These are phyloP conservation scores for Mionectes macconnelli DNA, from an alignment of 2,113 vertebrate species.

Conservation along the genomic window DNA sequence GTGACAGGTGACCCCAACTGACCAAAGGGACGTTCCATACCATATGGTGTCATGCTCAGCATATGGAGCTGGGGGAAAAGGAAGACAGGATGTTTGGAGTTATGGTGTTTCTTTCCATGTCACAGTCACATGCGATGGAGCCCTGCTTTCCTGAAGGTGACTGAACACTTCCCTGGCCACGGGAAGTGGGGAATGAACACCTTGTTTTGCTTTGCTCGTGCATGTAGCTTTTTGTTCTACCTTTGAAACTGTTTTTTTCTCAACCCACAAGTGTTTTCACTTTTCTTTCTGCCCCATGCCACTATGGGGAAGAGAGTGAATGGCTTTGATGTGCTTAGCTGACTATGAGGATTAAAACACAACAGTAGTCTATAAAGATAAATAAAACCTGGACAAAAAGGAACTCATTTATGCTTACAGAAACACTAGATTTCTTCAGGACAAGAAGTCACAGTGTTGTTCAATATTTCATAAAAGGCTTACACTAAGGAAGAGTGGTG, in stretches of 20 bases:
- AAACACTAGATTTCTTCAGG: background rate
- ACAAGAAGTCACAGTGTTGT: background rate
- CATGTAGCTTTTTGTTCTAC: background rate
- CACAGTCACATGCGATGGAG: rapidly evolving
- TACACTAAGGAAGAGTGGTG: background rate
- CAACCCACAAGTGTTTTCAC: background rate
- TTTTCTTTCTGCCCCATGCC: background rate
- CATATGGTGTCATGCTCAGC: background rate
- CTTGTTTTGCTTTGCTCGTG: background rate
- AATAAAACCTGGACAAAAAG: background rate
- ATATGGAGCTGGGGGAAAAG: background rate
- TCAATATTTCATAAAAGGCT: background rate
- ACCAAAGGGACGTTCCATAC: background rate
- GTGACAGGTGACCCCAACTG: background rate
- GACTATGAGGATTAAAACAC: background rate
- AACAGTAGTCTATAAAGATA: background rate
- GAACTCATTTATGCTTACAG: background rate
- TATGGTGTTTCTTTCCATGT: background rate
- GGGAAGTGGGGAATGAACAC: background rate
- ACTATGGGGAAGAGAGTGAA: background rate
- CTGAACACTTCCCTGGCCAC: background rate
- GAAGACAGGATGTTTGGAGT: background rate
- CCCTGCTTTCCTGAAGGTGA: background rate
- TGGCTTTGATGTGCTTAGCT: background rate
- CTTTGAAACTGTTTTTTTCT: background rate